Conservation (phyloP, 2,797 vertebrate species). For the Chelon auratus region DNA sequence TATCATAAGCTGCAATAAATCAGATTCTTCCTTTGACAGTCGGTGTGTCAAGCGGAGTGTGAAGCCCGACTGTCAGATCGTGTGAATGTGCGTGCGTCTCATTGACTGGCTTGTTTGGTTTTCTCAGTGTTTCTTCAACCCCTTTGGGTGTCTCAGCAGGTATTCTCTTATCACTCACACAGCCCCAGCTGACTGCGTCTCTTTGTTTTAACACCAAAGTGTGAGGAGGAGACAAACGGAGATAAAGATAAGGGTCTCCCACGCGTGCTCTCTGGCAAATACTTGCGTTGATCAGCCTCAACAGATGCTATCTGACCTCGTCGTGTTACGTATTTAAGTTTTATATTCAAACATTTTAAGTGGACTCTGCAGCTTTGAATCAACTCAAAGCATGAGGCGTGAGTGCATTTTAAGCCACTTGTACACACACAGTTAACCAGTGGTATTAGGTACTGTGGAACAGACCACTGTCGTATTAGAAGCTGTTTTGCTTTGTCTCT, state of each 20-base stretch:
- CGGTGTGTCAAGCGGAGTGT: constrained; percentile 80
- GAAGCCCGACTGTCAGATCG: constrained; percentile 75
- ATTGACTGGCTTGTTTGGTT: constrained; percentile 72
- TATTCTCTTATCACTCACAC: constrained; percentile 78
- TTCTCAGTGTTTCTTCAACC: constrained; percentile 72
- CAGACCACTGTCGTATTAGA: constrained; percentile 59
- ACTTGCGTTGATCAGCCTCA: constrained; percentile 33
- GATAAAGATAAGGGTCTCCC: constrained; percentile 74
- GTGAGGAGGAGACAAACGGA: constrained; percentile 67
- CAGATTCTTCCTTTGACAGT: constrained; percentile 78
- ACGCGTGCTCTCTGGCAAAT: constrained; percentile 34
- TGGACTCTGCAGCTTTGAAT: not conserved
- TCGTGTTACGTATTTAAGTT: constrained; percentile 5
- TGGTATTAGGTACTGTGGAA: constrained; percentile 43
- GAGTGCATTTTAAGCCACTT: constrained; percentile 12
- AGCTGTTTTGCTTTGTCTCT: constrained; percentile 69
- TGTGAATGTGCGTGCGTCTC: constrained; percentile 51
- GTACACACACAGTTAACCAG: constrained; percentile 7
- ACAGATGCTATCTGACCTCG: constrained; percentile 23
- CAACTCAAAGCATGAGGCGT: not conserved
- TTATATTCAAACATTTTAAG: constrained; percentile 6
- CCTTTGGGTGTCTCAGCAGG: constrained; percentile 80
- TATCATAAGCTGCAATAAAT: constrained; percentile 76
- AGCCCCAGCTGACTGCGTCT: constrained; percentile 72
- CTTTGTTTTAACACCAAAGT: constrained; percentile 72